These are phyloP conservation scores for Aphis craccivora DNA, from an alignment of 1,140 invertebrate species.

Conservation along the genomic window DNA sequence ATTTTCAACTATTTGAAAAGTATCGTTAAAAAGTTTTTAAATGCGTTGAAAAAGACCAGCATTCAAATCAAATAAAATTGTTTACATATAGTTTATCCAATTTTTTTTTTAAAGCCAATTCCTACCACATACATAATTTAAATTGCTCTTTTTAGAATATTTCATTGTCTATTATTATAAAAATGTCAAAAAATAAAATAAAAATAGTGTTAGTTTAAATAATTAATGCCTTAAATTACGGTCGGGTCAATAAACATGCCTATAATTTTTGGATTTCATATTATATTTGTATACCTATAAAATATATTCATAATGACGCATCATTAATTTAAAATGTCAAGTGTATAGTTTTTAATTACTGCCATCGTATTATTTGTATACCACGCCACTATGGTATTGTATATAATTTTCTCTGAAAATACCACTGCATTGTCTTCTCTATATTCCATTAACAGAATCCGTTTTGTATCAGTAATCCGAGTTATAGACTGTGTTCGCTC, in stretches of 20 bases:
- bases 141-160: background rate
- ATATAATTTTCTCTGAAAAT: slow-evolving; percentile 8
- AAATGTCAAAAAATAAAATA: background rate
- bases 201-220: background rate
- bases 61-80: background rate
- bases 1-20: background rate
- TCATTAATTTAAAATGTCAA: slow-evolving; percentile 43
- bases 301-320: slow-evolving; percentile 2
- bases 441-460: slow-evolving; percentile 36
- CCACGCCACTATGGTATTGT: background rate
- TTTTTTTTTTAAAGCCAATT: background rate
- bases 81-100: background rate
- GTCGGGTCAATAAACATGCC: background rate
- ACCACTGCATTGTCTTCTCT: background rate
- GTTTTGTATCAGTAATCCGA: slow-evolving; percentile 25
- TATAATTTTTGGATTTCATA: background rate
- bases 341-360: slow-evolving; percentile 40
- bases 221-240: background rate
- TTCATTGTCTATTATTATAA: background rate
- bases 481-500: background rate
- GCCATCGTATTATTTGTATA: background rate
- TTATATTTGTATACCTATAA: background rate
- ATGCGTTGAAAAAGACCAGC: background rate
- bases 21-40: background rate
- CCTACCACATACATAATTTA: background rate